Evolutionary conservation across 2,797 vertebrate genomes (phyloP), one percentile per base, ranked within the genome.

Genomic region (Limnodromus scolopaceus): DNA sequence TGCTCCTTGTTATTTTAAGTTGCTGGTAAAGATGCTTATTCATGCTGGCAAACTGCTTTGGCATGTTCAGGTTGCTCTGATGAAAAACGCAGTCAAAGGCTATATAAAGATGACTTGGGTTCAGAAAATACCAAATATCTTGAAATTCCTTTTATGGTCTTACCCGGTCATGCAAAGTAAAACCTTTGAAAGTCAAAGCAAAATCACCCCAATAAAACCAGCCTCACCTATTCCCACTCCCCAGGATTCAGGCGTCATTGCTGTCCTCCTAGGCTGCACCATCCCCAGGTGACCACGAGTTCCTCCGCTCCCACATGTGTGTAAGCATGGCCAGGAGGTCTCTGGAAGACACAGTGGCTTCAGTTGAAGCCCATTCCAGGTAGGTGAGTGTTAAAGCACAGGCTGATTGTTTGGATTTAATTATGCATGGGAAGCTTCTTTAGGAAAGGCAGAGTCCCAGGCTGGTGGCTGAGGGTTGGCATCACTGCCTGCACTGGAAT

Each of bases 231-330:
- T 53, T 64, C 28, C 32, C 22, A 28, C 7, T 39, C 9, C 36
- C 38, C 3, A 10, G 18, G 38, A 68, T 54, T 53, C 58, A 48
- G 45, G 18, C 0, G 1, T 24, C 24, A 53, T 28, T 0, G 1
- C 7, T 45, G 10, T 39, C 16, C 32, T 69, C 7, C 48, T 69
- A 39, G 45, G 30, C 43, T 70, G 36, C 53, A 63, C 15, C 34
- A 45, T 36, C 34, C 45, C 24, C 48, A 28, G 32, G 36, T 39
- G 57, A 49, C 4, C 23, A 60, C 0, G 4, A 87, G n/a, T 32
- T 22, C 39, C 30, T n/a, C 28, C 36, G 27, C 32, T 80, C 68
- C 46, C 5, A 4, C 1, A 4, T 5, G 49, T 22, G 6, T 58
- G 22, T 45, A 48, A 39, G 11, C 20, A 48, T 1, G 18, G 39